These are phyloP conservation scores for Poeciliopsis presidionis DNA, from an alignment of 2,797 vertebrate genomes.

Conservation along the genomic window DNA sequence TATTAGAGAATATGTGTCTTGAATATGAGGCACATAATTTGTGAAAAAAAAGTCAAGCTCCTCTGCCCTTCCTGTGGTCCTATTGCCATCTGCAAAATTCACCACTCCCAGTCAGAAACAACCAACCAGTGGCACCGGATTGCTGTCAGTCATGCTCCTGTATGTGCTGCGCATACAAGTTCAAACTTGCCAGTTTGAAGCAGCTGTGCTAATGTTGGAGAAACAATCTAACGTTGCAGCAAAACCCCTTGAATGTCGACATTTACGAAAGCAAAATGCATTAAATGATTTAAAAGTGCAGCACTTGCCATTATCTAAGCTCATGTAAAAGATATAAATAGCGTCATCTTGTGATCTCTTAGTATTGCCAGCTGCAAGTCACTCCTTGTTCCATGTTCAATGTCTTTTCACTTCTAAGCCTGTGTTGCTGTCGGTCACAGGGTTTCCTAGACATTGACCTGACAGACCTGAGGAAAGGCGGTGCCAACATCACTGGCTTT, in stretches of 20 bases:
- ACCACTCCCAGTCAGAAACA: background rate
- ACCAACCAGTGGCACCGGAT: background rate
- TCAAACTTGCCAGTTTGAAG: background rate
- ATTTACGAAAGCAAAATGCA: background rate
- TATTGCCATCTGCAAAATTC: background rate
- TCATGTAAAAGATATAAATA: background rate
- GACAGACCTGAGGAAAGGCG: constrained; percentile 93
- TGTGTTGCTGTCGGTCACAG: constrained; percentile 70
- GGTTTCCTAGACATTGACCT: constrained; percentile 98
- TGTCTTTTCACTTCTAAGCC: background rate
- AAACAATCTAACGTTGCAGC: background rate
- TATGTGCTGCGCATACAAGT: background rate
- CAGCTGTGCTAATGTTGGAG: background rate
- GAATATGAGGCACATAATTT: too few species aligned
- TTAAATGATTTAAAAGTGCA: background rate
- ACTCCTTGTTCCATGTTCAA: background rate
- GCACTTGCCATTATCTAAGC: background rate
- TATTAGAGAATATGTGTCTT: too few species aligned
- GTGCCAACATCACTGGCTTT: constrained; percentile 97
- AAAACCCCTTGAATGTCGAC: background rate
- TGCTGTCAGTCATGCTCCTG: background rate
- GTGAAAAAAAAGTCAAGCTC: background rate
- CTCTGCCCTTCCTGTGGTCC: background rate
- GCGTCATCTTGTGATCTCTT: background rate
- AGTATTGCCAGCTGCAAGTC: background rate